Conservation (phyloP, 2,888 invertebrate genomes). For the Drosophila pullipes region DNA sequence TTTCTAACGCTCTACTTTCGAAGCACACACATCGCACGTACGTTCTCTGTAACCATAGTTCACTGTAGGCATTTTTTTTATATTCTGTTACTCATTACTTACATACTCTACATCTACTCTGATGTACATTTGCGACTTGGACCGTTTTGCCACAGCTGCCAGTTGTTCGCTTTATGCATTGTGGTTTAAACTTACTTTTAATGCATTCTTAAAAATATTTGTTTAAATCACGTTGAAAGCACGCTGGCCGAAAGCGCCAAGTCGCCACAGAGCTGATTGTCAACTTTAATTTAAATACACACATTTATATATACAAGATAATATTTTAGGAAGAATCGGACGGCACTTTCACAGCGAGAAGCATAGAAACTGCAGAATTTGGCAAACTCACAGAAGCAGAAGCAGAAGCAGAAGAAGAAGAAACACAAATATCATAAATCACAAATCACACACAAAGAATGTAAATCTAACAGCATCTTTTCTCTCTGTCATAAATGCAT, state of each 20-base stretch:
- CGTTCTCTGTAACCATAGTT: conserved; percentile 65
- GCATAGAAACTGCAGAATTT: conserved; percentile 71
- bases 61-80: conserved; percentile 63
- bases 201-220: conserved; percentile 70
- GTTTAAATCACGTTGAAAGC: conserved; percentile 67
- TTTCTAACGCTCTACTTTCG: conserved; percentile 71
- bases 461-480: conserved; percentile 70
- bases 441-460: conserved; percentile 68
- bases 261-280: conserved; percentile 54
- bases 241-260: conserved; percentile 41
- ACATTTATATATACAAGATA: conserved; percentile 1
- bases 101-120: conserved; percentile 32
- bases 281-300: conserved; percentile 61
- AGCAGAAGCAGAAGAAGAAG: conserved; percentile 19
- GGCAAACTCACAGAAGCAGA: conserved; percentile 48
- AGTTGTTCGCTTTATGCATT: conserved; percentile 31
- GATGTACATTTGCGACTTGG: conserved; percentile 53
- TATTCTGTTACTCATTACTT: conserved; percentile 36
- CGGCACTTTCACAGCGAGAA: conserved; percentile 67
- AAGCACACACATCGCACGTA: conserved; percentile 47
- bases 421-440: conserved; percentile 47
- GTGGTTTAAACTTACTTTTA: conserved; percentile 74
- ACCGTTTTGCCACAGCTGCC: conserved; percentile 37
- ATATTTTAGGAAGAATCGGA: conserved; percentile 62
- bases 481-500: conserved; percentile 84